Percentiles rank a stretch among this genome's conserved stretches.
These are phyloP conservation scores for Choloepus didactylus DNA, from an alignment of 2,797 vertebrate species.

Conservation along the genomic window DNA sequence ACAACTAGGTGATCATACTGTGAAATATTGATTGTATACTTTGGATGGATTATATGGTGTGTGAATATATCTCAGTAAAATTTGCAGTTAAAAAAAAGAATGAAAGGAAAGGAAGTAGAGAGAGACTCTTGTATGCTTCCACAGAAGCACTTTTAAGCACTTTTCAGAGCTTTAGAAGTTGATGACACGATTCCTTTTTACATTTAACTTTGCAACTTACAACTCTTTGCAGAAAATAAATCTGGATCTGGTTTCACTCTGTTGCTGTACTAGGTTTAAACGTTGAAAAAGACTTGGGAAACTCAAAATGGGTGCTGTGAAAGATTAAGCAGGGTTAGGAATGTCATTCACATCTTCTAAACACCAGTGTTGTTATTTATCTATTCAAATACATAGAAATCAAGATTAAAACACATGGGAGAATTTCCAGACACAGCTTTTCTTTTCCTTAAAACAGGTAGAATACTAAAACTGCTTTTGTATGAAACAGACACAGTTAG, in stretches of 20 bases:
- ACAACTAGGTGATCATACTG: too few relatives aligned
- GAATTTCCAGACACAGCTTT: not conserved
- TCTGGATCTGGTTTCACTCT: not conserved
- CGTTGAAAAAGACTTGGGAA: not conserved
- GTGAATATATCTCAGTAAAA: not conserved
- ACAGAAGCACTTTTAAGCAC: not conserved
- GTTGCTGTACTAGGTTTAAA: not conserved
- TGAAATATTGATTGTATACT: too few relatives aligned
- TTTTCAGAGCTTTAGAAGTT: not conserved
- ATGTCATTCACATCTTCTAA: not conserved
- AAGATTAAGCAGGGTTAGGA: not conserved
- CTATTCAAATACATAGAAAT: not conserved
- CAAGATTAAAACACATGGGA: not conserved
- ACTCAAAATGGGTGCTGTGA: not conserved
- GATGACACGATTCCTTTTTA: not conserved
- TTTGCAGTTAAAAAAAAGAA: not conserved
- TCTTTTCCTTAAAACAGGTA: not conserved
- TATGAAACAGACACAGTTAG: not conserved
- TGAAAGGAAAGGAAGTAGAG: not conserved
- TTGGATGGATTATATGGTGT: too few relatives aligned
- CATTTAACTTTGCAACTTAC: not conserved
- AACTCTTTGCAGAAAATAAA: slow-evolving; percentile 32
- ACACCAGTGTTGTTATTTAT: not conserved
- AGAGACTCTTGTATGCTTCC: not conserved
- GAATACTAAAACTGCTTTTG: not conserved